phyloP scores from a whole-genome alignment of 2,888 invertebrate species.

The Drosophila nr. medialis region DNA sequence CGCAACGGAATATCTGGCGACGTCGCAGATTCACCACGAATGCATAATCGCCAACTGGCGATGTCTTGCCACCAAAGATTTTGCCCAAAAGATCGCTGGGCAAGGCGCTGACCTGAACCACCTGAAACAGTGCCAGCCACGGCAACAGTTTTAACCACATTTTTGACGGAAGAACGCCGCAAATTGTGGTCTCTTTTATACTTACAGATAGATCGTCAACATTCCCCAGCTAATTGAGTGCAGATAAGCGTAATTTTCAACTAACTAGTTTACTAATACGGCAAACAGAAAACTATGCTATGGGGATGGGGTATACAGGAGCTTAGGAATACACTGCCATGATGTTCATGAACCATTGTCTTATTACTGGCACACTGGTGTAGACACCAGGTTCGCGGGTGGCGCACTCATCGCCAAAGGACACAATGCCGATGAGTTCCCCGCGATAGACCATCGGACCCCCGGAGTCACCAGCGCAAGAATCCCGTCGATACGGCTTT shows the following conservation, averaged over 20 bases:
- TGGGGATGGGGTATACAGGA: not conserved
- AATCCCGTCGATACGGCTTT: conserved; percentile 65
- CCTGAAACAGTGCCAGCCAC: conserved; percentile 24
- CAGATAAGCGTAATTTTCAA: conserved; percentile 45
- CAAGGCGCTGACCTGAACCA: not conserved
- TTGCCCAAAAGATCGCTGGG: conserved; percentile 11
- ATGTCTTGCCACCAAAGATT: conserved; percentile 48
- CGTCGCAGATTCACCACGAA: conserved; percentile 60
- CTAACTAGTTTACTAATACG: conserved; percentile 46
- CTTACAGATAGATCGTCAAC: conserved; percentile 1
- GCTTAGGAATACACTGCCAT: conserved; percentile 45
- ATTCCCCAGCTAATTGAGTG: conserved; percentile 62
- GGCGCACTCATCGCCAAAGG: conserved; percentile 83
- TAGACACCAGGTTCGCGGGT: conserved; percentile 91
- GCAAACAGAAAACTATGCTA: not conserved
- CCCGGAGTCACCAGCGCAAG: conserved; percentile 83
- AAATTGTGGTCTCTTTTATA: conserved; percentile 32
- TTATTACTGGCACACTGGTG: conserved; percentile 86
- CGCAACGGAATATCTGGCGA: conserved; percentile 37
- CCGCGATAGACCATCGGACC: conserved; percentile 76
- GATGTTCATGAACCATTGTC: conserved; percentile 52
- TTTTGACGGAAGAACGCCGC: not conserved
- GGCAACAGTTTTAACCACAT: conserved; percentile 26
- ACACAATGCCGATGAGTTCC: conserved; percentile 88
- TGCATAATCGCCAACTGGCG: conserved; percentile 34